Evolutionary conservation across 2,113 vertebrate species (phyloP).

Genomic region (Nycticryphes semicollaris): DNA sequence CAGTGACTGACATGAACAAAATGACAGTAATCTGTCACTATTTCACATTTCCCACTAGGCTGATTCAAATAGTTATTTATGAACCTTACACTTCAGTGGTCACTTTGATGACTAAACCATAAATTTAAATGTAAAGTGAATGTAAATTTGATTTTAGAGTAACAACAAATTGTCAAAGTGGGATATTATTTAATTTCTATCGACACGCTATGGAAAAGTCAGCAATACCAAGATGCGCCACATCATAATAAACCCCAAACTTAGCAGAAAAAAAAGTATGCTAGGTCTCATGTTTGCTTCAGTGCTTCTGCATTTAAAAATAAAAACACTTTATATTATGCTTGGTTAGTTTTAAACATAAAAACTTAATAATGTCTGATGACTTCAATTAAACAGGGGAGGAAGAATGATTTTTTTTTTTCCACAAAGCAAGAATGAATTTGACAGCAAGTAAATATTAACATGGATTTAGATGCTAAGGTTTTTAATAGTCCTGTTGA

Average conservation of each 20-base stretch:
- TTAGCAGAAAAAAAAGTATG: background rate
- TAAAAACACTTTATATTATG: background rate
- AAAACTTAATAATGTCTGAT: background rate
- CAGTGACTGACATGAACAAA: slow-evolving; percentile 37
- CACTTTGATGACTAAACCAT: slow-evolving; percentile 70
- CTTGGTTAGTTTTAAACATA: background rate
- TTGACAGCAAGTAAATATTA: background rate
- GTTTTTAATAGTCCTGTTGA: background rate
- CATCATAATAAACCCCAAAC: slow-evolving; percentile 19
- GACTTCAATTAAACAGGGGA: slow-evolving; percentile 19
- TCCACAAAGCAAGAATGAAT: background rate
- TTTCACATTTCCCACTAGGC: slow-evolving; percentile 29
- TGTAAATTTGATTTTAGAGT: slow-evolving; percentile 57
- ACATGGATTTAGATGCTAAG: background rate
- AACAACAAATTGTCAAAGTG: slow-evolving; percentile 37
- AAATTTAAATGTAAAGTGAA: slow-evolving; percentile 67
- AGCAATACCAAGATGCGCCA: slow-evolving; percentile 28
- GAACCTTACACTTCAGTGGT: slow-evolving; percentile 53
- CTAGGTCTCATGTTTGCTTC: background rate
- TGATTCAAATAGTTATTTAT: slow-evolving; percentile 47
- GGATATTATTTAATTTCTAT: slow-evolving; percentile 63
- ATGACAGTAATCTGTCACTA: slow-evolving; percentile 52
- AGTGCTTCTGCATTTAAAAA: slow-evolving; percentile 10
- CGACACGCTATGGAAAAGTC: slow-evolving; percentile 24
- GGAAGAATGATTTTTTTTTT: background rate